Base-by-base conservation (phyloP, 2,113 vertebrate genomes). In the Campylorhamphus procurvoides region DNA sequence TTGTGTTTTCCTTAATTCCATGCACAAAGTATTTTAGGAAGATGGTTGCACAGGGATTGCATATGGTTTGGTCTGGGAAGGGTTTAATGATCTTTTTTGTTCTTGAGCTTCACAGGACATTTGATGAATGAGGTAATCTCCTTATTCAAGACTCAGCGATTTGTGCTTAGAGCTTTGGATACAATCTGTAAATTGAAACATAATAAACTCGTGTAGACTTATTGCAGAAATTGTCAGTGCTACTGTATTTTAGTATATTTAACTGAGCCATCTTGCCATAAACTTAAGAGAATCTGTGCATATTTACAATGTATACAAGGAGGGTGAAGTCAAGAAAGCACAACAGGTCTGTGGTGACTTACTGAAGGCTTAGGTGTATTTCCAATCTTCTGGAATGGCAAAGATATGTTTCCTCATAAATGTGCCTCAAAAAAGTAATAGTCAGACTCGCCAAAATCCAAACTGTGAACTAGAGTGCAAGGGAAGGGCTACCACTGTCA, bases 111-210 rank as follows among this genome's bases (percentile, higher is more conserved):
- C 88, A 53, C 24, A 62, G 76, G n/a, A 53, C 55, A 67, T 86
- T 93, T 90, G 83, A 83, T 46, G 50, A 88, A 72, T 24, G 66
- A 87, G 92, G 25, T 94, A 95, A 93, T 88, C 84, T 75, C 89
- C 67, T 95, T 95, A 95, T n/a, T 77, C 33, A 66, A 58, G 63
- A 49, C 85, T 87, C 68, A 73, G 67, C 59, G 85, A 83, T 90
- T 78, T 31, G 50, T 47, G 23, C 63, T 83, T 46, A 83, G 55
- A 95, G 46, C 59, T 84, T 77, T 69, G 49, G 23, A 50, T 59
- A 37, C 69, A 71, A 59, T 76, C 58, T 85, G 62, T 85, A 63
- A 73, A 18, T 25, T 50, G 83, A 83, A 94, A 88, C 28, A 80
- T 19, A 76, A 68, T 52, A 73, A 68, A 85, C 44, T 76, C 12